Conservation (phyloP, 2,797 vertebrate species). For the Sebastes steindachneri region DNA sequence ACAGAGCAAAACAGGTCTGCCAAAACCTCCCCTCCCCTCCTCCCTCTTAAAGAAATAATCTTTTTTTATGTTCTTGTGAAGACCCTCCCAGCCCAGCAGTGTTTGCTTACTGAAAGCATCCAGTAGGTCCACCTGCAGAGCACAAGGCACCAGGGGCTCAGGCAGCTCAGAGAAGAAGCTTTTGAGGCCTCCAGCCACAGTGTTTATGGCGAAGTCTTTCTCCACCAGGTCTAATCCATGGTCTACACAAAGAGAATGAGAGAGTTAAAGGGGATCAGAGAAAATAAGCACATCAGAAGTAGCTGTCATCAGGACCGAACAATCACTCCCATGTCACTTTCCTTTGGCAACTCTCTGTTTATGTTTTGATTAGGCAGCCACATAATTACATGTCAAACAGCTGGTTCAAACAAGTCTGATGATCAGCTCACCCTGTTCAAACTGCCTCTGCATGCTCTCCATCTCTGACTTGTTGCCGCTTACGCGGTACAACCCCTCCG, state of each 20-base stretch:
- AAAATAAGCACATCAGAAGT: constrained; percentile 9
- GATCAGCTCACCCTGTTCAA: constrained; percentile 91
- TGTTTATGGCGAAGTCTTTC: constrained; percentile 97
- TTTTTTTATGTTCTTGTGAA: constrained; percentile 60
- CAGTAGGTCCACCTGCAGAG: constrained; percentile 92
- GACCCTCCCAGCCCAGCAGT: constrained; percentile 71
- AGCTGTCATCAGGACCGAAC: constrained; percentile 20
- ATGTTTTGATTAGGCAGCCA: constrained; percentile 55
- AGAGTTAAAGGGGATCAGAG: constrained; percentile 23
- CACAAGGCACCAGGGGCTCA: constrained; percentile 93
- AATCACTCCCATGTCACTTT: constrained; percentile 50
- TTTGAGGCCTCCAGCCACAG: constrained; percentile 95
- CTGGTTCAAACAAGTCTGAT: constrained; percentile 48
- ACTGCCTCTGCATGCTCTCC: constrained; percentile 96
- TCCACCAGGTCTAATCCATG: constrained; percentile 94
- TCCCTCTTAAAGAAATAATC: constrained; percentile 57
- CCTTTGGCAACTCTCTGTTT: constrained; percentile 40
- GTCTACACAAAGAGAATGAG: constrained; percentile 72
- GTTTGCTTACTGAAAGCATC: constrained; percentile 95
- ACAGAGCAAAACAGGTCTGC: constrained; percentile 15
- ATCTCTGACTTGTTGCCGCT: constrained; percentile 98
- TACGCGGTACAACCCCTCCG: constrained; percentile 95
- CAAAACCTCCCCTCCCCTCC: constrained; percentile 40
- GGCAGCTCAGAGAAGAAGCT: constrained; percentile 98
- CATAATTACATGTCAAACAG: constrained; percentile 61